A percentile compares a stretch with the other conserved stretches of the same genome.
phyloP scores from a whole-genome alignment of 2,113 vertebrate species.

The Phyllostomus discolor region DNA sequence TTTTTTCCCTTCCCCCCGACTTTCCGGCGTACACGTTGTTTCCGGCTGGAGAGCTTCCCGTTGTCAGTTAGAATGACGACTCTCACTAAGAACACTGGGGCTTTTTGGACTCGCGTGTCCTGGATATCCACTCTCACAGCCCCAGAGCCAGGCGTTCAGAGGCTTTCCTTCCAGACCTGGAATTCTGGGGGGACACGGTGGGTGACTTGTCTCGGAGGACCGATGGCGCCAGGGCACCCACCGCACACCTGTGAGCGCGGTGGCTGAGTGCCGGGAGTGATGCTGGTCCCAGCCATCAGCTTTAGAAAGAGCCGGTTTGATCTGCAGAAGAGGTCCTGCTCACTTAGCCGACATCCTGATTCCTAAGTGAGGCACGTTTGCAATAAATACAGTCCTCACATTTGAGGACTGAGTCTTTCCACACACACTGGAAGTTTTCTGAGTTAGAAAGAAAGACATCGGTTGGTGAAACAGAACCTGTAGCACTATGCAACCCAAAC shows the following conservation, averaged over 20 bases:
- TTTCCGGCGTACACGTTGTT: rapidly evolving
- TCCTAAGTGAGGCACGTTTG: background rate
- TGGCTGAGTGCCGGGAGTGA: background rate
- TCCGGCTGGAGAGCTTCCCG: background rate
- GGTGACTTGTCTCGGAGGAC: background rate
- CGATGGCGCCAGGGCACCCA: background rate
- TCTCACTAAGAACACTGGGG: background rate
- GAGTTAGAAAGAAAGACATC: background rate
- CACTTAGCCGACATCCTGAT: background rate
- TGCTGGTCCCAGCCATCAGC: background rate
- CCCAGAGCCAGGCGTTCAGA: background rate
- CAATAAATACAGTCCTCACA: background rate
- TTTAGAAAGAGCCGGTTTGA: background rate
- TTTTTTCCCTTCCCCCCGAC: background rate
- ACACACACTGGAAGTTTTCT: background rate
- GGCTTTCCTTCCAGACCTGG: background rate
- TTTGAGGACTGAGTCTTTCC: background rate
- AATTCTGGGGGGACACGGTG: background rate
- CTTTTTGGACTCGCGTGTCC: background rate
- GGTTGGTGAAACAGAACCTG: background rate
- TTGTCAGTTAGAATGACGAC: background rate
- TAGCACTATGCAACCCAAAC: background rate
- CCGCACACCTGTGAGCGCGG: background rate
- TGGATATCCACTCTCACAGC: background rate
- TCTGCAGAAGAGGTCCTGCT: background rate